phyloP scores from a whole-genome alignment of 1,140 invertebrate species.

The Tetranychus urticae region DNA sequence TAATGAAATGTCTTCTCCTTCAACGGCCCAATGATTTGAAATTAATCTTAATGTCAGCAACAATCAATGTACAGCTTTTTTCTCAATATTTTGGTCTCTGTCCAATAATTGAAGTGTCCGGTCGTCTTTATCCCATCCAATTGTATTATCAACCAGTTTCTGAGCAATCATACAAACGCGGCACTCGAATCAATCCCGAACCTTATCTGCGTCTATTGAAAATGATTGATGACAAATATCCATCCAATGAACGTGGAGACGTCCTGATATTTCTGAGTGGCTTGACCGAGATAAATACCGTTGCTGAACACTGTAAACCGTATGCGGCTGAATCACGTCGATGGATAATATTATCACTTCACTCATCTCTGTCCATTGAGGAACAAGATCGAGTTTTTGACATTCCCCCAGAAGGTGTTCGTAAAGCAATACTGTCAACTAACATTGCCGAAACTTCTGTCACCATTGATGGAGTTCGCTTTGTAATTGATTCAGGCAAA shows the following conservation, averaged over 20 bases:
- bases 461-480: conserved; percentile 92
- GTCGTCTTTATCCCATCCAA: conserved; percentile 31
- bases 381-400: conserved; percentile 71
- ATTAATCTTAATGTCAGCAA: conserved; percentile 92
- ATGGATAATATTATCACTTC: conserved; percentile 18
- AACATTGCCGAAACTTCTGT: conserved; percentile 98
- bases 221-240: conserved; percentile 39
- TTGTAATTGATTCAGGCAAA: conserved; percentile 89
- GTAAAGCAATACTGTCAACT: conserved; percentile 95
- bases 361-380: conserved; percentile 67
- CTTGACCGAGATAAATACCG: conserved; percentile 69
- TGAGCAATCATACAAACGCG: conserved; percentile 67
- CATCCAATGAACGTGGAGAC: conserved; percentile 33
- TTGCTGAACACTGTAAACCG: conserved; percentile 24
- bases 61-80: conserved; percentile 87
- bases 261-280: conserved; percentile 86
- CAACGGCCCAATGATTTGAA: conserved; percentile 50
- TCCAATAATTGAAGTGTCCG: conserved; percentile 68
- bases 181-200: conserved; percentile 66
- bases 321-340: conserved; percentile 22
- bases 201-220: conserved; percentile 52
- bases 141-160: conserved; percentile 72
- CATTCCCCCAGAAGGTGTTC: conserved; percentile 39
- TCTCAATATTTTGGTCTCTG: conserved; percentile 62
- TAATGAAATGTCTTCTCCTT: conserved; percentile 65